Base-by-base conservation (phyloP, 2,797 vertebrate species). In the Eidolon dupreanum region DNA sequence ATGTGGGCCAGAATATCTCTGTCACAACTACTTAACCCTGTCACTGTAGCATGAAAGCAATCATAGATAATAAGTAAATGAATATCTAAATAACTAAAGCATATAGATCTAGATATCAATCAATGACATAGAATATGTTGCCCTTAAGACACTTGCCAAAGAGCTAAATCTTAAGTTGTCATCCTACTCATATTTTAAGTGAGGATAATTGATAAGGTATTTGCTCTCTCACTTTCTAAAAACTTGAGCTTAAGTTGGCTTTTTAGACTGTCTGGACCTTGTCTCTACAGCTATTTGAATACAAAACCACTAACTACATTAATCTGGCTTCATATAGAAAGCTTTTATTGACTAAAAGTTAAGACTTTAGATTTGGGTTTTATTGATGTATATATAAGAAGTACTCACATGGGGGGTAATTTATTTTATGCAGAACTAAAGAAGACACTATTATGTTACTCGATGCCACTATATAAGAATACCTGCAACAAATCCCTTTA, bases 331-430 rank as follows among this genome's bases (percentile, higher is more conserved):
- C 74, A 86, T 11, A 81, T 12, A 70, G 43, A 84, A 83, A 73
- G 19, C 12, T 73, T 66, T 77, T 77, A 82, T 4, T 78, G 57
- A 41, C 2, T 74, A 26, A 49, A 91, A 77, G 38, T 90, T 57
- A 90, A 86, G 57, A 87, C 26, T 82, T 93, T 53, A 85, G 57
- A 19, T 68, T 75, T 96, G 85, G 9, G 11, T 92, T 92, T 89
- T 71, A 89, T 5, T 88, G 33, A 79, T 59, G 38, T 19, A 41
- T 49, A 79, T 46, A 59, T 53, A 57, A 66, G 65, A 89, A 89
- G 88, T 16, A 79, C 9, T 38, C 41, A 73, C 41, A 75, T 63
- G 61, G 86, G 81, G 36, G 20, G 16, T 66, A 74, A 63, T 68
- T 81, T 26, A 81, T 63, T 77, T 83, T 77, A 71, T 51, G 68